A percentile compares a stretch with the other conserved stretches of the same genome.
These are phyloP conservation scores for Dasyornis broadbenti DNA, from an alignment of 2,113 vertebrate species.

Conservation along the genomic window DNA sequence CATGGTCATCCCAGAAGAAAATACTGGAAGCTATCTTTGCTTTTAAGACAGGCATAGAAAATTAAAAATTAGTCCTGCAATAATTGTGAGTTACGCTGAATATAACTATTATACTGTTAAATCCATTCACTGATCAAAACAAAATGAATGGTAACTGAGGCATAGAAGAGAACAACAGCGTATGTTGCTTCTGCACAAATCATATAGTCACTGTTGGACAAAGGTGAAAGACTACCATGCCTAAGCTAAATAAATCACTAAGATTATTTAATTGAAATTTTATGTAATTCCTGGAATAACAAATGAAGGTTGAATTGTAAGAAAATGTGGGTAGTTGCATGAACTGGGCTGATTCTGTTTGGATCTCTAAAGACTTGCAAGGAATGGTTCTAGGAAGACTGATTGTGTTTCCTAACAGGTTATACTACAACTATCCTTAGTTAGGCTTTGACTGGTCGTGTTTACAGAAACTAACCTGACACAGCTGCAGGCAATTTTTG, in stretches of 20 bases:
- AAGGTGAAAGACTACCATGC: not conserved
- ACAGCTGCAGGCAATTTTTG: slow-evolving; percentile 26
- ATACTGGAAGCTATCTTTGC: not conserved
- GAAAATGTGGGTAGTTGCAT: not conserved
- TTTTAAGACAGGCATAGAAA: not conserved
- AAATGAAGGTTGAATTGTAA: not conserved
- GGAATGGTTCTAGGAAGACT: not conserved
- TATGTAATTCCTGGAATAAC: not conserved
- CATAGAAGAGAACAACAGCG: not conserved
- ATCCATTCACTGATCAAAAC: not conserved
- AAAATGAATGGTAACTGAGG: not conserved
- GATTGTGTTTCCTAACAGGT: not conserved
- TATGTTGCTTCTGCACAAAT: not conserved
- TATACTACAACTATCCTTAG: not conserved
- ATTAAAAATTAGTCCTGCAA: not conserved
- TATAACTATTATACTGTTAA: not conserved
- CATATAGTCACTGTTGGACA: not conserved
- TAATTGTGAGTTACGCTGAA: not conserved
- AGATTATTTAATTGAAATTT: not conserved
- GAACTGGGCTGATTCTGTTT: not conserved
- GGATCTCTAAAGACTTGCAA: not conserved
- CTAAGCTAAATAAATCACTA: not conserved
- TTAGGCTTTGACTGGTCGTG: not conserved
- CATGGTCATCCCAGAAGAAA: not conserved
- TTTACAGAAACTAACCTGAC: slow-evolving; percentile 9